Conservation (phyloP, 2,888 invertebrate species). For the Gastrophysa polygoni region DNA sequence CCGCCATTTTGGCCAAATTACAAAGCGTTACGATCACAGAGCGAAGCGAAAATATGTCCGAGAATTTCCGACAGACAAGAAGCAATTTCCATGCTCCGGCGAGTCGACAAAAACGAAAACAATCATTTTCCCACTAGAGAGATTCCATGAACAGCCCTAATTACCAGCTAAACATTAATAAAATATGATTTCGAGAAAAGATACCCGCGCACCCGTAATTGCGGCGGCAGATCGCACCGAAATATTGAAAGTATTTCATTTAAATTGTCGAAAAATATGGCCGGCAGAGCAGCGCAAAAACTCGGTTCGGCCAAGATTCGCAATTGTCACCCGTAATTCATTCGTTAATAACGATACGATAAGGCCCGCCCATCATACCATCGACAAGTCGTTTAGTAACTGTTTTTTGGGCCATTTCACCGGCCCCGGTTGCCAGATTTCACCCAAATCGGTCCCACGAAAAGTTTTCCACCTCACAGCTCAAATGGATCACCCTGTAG, state of each 20-base stretch:
- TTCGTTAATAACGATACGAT: constrained; percentile 47
- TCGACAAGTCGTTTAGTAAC: constrained; percentile 29
- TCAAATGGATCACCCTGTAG: too few relatives aligned
- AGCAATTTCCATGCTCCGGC: not conserved
- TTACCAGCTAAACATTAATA: constrained; percentile 21
- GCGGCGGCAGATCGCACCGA: constrained; percentile 15
- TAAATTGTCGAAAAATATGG: constrained; percentile 49
- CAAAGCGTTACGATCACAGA: not conserved
- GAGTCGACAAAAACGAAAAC: not conserved
- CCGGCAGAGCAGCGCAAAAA: constrained; percentile 45
- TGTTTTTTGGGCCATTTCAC: constrained; percentile 27
- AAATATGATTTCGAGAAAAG: constrained; percentile 27
- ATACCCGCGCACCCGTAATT: constrained; percentile 19
- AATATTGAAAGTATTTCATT: constrained; percentile 34
- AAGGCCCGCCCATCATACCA: constrained; percentile 29
- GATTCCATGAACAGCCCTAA: not conserved
- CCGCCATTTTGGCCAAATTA: not conserved
- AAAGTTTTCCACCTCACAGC: not conserved
- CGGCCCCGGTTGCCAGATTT: not conserved
- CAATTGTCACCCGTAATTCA: constrained; percentile 52
- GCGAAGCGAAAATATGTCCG: not conserved
- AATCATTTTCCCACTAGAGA: not conserved
- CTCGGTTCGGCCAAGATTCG: constrained; percentile 43
- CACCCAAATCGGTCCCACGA: not conserved
- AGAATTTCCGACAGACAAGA: not conserved